phyloP scores from a whole-genome alignment of 1,140 invertebrate genomes.

The Magallana gigas region DNA sequence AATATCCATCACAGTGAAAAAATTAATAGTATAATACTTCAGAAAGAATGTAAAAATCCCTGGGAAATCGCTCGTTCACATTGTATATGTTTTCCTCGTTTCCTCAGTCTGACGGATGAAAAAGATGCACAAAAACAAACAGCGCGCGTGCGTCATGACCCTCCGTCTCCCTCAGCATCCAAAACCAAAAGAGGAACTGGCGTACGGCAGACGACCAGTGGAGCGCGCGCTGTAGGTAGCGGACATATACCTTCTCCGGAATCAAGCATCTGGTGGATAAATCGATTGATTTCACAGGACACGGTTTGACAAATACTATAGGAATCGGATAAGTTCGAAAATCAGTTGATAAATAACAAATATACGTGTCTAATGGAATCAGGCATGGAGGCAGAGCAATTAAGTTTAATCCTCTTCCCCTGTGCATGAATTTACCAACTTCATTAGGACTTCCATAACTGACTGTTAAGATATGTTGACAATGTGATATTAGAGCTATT shows the following conservation, averaged over 20 bases:
- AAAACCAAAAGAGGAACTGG: slow-evolving; percentile 34
- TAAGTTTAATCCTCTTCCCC: slow-evolving; percentile 16
- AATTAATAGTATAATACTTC: neutral
- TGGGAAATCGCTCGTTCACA: neutral
- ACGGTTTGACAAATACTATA: neutral
- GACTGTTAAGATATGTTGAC: neutral
- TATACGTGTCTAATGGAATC: neutral
- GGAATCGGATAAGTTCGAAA: neutral
- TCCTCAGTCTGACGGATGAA: slow-evolving; percentile 34
- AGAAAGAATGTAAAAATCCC: neutral
- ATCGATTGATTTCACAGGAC: slow-evolving; percentile 28
- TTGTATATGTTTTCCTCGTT: slow-evolving; percentile 26
- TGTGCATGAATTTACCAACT: neutral
- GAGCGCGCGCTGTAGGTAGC: slow-evolving; percentile 5
- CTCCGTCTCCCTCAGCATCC: slow-evolving; percentile 21
- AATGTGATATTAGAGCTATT: slow-evolving; percentile 3
- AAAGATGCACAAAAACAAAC: slow-evolving; percentile 29
- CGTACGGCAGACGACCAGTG: neutral
- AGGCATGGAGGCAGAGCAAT: neutral
- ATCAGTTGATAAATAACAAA: slow-evolving; percentile 4
- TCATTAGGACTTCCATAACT: neutral
- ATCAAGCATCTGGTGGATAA: slow-evolving; percentile 12
- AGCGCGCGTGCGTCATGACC: slow-evolving; percentile 32
- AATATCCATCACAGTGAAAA: slow-evolving; percentile 20
- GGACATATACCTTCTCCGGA: neutral